Base-by-base conservation (phyloP, 2,888 invertebrate genomes). In the Tiliacea citrago region DNA sequence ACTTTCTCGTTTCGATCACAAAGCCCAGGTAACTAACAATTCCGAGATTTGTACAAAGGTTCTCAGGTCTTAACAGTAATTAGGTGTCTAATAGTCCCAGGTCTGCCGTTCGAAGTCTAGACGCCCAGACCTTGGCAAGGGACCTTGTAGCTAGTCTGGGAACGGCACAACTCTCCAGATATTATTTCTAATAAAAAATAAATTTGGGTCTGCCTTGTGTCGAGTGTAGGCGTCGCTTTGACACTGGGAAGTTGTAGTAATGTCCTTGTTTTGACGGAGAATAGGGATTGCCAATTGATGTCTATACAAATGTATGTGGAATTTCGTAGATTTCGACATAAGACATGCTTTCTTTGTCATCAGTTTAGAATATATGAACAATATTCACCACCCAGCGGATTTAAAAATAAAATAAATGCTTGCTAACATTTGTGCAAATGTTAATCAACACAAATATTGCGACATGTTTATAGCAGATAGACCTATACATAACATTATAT, bases 41-140 rank as follows among this genome's bases (percentile, higher is more conserved):
- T 77, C 47, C 49, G n/a, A 76, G 73, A 53, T 55, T 21, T 67
- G 65, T 29, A 75, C 83, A 71, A 85, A 83, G 66, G 63, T 55
- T 66, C 57, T 35, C 63, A 68, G 67, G 65, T 66, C 71, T 79
- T 77, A 83, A 81, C 77, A 86, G 77, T 89, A 91, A 92, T 92
- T 91, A 90, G 86, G 80, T 77, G 78, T 85, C 77, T 85, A 82
- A 70, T 65, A 79, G 75, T 76, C 71, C 78, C 78, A 80, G 84
- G 62, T 66, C 73, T 82, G 77, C 78, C 73, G 67, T 81, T 65
- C 58, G 39, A 66, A 85, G 92, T 92, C 92, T 92, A 92, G 93
- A 92, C 92, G 65, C 45, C 57, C n/a, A 70, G 89, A 70, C 89
- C 90, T 91, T 91, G 90, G 61, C 66, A 58, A 57, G 76, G 29